These are phyloP conservation scores for Eriocheir sinensis DNA, from an alignment of 1,140 invertebrate species.

Conservation along the genomic window DNA sequence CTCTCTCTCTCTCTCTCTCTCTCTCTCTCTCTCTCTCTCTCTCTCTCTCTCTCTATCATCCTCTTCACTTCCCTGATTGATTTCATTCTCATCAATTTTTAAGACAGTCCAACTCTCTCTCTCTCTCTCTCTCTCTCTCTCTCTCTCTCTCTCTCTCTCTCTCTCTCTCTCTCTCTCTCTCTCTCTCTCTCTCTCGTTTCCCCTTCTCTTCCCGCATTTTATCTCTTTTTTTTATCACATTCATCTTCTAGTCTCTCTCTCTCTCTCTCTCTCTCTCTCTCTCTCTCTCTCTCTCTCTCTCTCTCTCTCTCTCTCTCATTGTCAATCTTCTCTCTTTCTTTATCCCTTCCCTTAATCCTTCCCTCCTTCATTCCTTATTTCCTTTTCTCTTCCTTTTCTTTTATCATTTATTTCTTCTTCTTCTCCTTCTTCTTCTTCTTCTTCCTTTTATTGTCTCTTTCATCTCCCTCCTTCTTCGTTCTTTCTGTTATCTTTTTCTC, in stretches of 20 bases:
- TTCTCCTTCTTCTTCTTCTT: neutral
- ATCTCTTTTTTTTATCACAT: neutral
- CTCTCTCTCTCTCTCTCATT: neutral
- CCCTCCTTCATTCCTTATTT: neutral
- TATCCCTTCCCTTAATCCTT: too few species aligned
- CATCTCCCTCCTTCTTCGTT: neutral
- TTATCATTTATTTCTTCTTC: neutral
- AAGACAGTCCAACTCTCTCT: constrained; percentile 16
- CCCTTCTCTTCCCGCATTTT: neutral
- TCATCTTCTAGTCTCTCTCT: neutral
- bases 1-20: constrained; percentile 46
- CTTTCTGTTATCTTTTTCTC: too few species aligned
- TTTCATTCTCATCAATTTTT: neutral
- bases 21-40: constrained; percentile 33
- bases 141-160: constrained; percentile 30
- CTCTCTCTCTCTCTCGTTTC: neutral
- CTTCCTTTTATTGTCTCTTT: neutral
- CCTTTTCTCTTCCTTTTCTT: neutral
- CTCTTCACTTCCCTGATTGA: neutral
- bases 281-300: neutral
- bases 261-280: neutral
- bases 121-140: constrained; percentile 52
- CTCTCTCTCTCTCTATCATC: neutral
- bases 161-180: neutral
- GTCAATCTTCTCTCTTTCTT: too few species aligned